These are phyloP conservation scores for Parnassius glacialis DNA, from an alignment of 2,888 invertebrate genomes.

Conservation along the genomic window DNA sequence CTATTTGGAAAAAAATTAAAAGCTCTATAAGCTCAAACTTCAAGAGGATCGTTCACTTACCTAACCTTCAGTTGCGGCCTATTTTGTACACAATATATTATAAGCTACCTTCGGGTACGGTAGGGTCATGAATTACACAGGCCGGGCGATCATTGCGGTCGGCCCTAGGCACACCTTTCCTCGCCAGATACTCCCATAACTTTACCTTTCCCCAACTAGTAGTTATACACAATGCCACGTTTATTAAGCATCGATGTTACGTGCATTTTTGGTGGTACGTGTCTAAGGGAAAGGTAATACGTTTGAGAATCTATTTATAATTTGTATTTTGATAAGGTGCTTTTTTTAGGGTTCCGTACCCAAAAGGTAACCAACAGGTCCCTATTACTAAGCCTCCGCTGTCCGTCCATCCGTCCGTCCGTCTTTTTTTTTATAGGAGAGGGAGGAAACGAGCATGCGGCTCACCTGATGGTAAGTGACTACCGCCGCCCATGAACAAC, in stretches of 20 bases:
- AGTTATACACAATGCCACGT: constrained; percentile 9
- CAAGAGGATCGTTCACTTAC: too few species aligned
- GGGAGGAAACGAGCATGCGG: too few species aligned
- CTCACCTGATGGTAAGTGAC: too few species aligned
- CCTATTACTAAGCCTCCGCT: too few species aligned
- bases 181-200: constrained; percentile 3
- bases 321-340: too few species aligned
- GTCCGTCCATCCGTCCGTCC: too few species aligned
- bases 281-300: constrained; percentile 2
- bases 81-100: background rate
- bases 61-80: background rate
- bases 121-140: constrained; percentile 7
- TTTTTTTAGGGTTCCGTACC: too few species aligned
- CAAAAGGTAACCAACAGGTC: too few species aligned
- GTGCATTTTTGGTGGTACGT: constrained; percentile 4
- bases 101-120: background rate
- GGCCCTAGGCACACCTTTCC: constrained; percentile 3
- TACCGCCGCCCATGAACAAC: too few species aligned
- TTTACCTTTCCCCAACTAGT: constrained; percentile 11
- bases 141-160: constrained; percentile 6
- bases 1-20: too few species aligned
- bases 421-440: too few species aligned
- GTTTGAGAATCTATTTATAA: background rate
- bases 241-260: constrained; percentile 10
- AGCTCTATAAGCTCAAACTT: too few species aligned